Conservation (phyloP, 2,113 vertebrate genomes). For the Ciconia maguari region DNA sequence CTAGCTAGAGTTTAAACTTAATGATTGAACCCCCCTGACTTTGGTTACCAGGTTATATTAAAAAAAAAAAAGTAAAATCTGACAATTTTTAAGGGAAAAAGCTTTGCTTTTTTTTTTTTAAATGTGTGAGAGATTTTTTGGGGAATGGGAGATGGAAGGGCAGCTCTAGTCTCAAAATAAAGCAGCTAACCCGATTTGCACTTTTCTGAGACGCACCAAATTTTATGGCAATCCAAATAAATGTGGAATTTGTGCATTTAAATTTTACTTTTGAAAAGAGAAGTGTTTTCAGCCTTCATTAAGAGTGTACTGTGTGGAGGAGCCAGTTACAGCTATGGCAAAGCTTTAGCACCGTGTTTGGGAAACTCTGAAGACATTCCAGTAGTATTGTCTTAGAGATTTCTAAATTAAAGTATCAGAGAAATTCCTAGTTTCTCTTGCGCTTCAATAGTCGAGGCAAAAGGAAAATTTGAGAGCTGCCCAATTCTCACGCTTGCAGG, state of each 20-base stretch:
- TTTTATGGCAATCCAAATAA: background rate
- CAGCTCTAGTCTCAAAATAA: background rate
- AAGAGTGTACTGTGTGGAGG: background rate
- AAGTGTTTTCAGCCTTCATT: background rate
- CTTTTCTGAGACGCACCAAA: background rate
- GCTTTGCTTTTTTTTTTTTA: background rate
- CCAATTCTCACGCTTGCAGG: accelerated
- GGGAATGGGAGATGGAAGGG: background rate
- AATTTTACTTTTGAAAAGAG: background rate
- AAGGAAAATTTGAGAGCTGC: background rate
- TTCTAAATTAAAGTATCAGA: background rate
- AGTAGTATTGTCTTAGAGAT: background rate
- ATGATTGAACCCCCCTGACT: background rate
- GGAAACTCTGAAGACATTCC: background rate
- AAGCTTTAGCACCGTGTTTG: background rate
- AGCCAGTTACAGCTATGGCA: background rate
- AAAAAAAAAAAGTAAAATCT: background rate
- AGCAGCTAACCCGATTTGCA: background rate
- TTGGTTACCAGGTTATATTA: background rate
- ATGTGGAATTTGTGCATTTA: background rate
- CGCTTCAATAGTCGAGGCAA: background rate
- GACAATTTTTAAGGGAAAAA: background rate
- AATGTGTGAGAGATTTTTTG: background rate
- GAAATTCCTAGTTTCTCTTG: background rate
- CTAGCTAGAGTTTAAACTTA: background rate